These are phyloP conservation scores for Embiotoca jacksoni DNA, from an alignment of 2,113 vertebrate species.

Conservation along the genomic window DNA sequence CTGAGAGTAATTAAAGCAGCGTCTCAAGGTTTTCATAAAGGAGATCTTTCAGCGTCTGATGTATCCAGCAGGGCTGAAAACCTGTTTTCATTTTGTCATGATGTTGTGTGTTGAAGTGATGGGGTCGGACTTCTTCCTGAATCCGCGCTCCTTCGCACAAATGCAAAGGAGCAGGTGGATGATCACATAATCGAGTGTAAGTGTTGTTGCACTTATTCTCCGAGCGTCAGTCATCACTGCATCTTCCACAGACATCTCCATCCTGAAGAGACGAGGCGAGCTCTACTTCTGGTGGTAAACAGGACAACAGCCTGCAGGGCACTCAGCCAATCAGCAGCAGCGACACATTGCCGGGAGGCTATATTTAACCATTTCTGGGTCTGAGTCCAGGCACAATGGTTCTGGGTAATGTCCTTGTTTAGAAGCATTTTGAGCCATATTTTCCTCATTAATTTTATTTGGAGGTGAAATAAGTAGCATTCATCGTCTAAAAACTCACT, in stretches of 20 bases:
- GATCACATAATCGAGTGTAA: not conserved
- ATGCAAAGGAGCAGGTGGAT: too few species aligned
- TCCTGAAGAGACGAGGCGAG: not conserved
- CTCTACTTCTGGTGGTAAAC: not conserved
- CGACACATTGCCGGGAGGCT: conserved; percentile 22
- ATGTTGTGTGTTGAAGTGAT: too few species aligned
- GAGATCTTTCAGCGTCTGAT: too few species aligned
- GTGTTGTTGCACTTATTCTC: not conserved
- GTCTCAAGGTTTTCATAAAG: too few species aligned
- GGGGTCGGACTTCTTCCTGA: too few species aligned
- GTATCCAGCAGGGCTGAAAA: too few species aligned
- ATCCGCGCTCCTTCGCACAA: too few species aligned
- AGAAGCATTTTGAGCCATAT: not conserved
- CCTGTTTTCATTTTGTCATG: too few species aligned
- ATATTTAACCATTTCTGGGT: conserved; percentile 47
- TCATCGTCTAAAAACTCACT: too few species aligned
- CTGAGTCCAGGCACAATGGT: conserved; percentile 1
- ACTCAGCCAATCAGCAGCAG: conserved; percentile 33
- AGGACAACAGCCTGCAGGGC: conserved; percentile 3
- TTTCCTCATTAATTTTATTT: too few species aligned
- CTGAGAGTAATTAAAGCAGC: too few species aligned
- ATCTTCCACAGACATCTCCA: conserved; percentile 1
- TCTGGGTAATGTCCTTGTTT: not conserved
- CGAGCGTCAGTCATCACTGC: conserved; percentile 1
- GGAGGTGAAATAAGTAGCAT: too few species aligned